Conservation (phyloP, 2,888 invertebrate species). For the Ophion ellenae region DNA sequence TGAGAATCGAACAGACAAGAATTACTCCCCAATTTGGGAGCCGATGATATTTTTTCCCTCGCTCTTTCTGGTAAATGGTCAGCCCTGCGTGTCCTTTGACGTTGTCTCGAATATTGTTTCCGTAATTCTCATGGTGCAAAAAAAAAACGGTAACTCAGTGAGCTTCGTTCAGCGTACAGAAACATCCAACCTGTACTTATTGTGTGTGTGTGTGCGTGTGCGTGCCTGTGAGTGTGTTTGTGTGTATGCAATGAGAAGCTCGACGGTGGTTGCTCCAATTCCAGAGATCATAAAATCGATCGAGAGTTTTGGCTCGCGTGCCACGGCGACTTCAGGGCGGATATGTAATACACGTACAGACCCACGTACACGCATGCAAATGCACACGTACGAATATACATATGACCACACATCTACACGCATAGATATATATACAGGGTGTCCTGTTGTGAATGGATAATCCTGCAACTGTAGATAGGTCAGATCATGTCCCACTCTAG, state of each 20-base stretch:
- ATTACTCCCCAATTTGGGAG: too few relatives aligned
- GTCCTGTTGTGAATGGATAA: too few relatives aligned
- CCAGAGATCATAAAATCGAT: constrained; percentile 66
- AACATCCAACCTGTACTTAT: constrained; percentile 3
- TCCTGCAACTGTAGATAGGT: too few relatives aligned
- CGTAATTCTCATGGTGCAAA: constrained; percentile 21
- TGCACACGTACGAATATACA: not conserved
- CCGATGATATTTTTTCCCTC: not conserved
- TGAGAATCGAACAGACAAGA: too few relatives aligned
- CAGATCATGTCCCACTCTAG: too few relatives aligned
- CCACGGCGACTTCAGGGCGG: constrained; percentile 25
- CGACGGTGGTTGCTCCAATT: constrained; percentile 61
- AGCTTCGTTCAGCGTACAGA: not conserved
- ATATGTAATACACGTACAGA: constrained; percentile 23
- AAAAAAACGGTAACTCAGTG: not conserved
- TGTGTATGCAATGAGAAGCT: constrained; percentile 17
- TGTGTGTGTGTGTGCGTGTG: not conserved
- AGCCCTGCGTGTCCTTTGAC: constrained; percentile 1
- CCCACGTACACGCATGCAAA: constrained; percentile 18
- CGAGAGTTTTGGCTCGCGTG: constrained; percentile 65
- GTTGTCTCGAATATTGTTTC: constrained; percentile 24
- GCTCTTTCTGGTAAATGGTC: not conserved
- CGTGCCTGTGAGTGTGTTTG: not conserved
- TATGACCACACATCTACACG: too few relatives aligned
- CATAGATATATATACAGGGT: not conserved